Evolutionary conservation across 2,888 invertebrate species (phyloP).

Genomic region (Oscheius sp.): DNA sequence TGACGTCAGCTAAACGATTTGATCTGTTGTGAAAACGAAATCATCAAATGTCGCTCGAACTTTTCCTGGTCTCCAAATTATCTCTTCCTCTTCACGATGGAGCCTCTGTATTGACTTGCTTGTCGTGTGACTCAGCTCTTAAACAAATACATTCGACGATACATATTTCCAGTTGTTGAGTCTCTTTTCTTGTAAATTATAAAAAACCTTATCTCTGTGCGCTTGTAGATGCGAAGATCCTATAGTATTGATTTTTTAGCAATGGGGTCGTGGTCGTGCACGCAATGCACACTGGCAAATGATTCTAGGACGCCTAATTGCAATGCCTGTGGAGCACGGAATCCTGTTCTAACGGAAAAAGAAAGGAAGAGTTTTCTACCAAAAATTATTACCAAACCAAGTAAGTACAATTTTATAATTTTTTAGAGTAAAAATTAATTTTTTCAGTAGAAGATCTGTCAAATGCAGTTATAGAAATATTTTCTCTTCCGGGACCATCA

Average conservation of each 20-base stretch:
- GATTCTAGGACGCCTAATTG: conserved; percentile 23
- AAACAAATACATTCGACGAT: conserved; percentile 1
- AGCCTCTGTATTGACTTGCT: conserved; percentile 9
- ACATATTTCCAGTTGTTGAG: not conserved
- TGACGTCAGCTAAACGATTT: too few relatives aligned
- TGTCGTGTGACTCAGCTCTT: conserved; percentile 16
- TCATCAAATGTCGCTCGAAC: too few relatives aligned
- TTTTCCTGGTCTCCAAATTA: too few relatives aligned
- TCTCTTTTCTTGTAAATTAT: not conserved
- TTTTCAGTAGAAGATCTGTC: conserved; percentile 38
- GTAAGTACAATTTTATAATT: conserved; percentile 14
- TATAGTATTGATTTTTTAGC: too few relatives aligned
- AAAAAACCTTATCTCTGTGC: not conserved
- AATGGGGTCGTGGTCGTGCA: conserved; percentile 47
- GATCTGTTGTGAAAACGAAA: too few relatives aligned
- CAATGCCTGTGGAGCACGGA: conserved; percentile 45
- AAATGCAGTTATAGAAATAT: conserved; percentile 34
- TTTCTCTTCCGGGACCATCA: conserved; percentile 7
- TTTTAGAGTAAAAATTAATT: not conserved
- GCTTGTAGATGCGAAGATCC: too few relatives aligned
- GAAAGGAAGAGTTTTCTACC: conserved; percentile 32
- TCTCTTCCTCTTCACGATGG: not conserved
- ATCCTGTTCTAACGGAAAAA: conserved; percentile 26
- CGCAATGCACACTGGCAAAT: conserved; percentile 48
- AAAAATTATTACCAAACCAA: conserved; percentile 37